Evolutionary conservation across 2,888 invertebrate genomes (phyloP).

Genomic region (Cotesia congregata): DNA sequence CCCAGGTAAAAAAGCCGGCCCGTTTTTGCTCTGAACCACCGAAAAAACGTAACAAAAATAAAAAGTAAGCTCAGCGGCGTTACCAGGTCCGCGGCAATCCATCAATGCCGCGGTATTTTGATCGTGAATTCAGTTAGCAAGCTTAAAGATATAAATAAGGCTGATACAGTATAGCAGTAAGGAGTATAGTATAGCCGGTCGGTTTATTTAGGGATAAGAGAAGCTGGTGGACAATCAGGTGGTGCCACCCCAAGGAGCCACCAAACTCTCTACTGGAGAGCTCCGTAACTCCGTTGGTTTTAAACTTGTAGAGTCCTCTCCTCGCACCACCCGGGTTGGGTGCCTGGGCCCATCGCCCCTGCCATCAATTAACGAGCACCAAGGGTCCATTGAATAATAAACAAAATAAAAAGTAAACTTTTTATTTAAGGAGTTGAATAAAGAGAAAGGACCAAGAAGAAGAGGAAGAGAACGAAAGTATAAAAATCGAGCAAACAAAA

Average conservation of each 20-base stretch:
- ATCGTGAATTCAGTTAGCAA: conserved; percentile 64
- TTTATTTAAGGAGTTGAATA: conserved; percentile 44
- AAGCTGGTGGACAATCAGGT: conserved; percentile 8
- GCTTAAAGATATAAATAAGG: conserved; percentile 65
- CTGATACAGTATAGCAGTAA: conserved; percentile 41
- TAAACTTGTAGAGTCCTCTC: conserved; percentile 29
- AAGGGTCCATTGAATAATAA: conserved; percentile 67
- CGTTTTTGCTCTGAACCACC: too few species aligned
- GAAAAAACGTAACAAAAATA: too few species aligned
- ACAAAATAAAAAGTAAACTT: conserved; percentile 59
- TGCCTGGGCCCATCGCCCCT: conserved; percentile 53
- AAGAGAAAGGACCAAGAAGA: conserved; percentile 42
- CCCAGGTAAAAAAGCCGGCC: too few species aligned
- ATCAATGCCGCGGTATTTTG: conserved; percentile 68
- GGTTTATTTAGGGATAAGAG: conserved; percentile 23
- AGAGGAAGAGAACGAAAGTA: conserved; percentile 11
- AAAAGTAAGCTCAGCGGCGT: conserved; percentile 41
- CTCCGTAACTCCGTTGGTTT: background rate
- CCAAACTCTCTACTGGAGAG: background rate
- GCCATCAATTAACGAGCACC: conserved; percentile 69
- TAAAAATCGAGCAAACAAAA: background rate
- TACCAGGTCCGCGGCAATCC: conserved; percentile 58
- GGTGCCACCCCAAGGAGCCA: conserved; percentile 19
- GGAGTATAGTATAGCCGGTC: conserved; percentile 22
- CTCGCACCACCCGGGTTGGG: conserved; percentile 24